A percentile compares a stretch with the other conserved stretches of the same genome.
These are phyloP conservation scores for Amiota communis DNA, from an alignment of 2,888 invertebrate genomes.

Conservation along the genomic window DNA sequence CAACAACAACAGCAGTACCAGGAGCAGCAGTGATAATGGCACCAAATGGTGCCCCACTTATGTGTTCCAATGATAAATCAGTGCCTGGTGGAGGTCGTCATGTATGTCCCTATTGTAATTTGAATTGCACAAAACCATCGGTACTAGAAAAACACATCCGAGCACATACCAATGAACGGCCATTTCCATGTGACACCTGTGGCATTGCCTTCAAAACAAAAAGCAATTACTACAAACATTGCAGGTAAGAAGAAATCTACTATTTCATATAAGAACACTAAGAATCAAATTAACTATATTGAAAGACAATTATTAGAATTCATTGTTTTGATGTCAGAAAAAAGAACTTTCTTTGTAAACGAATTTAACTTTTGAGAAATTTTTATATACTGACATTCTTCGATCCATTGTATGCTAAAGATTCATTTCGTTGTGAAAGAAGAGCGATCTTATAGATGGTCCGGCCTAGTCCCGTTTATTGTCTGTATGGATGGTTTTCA, in stretches of 20 bases:
- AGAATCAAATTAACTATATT: no score
- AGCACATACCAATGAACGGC: constrained; percentile 93
- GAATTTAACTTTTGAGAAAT: no score
- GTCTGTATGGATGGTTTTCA: no score
- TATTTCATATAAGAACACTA: no score
- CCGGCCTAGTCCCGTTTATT: no score
- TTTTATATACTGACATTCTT: no score
- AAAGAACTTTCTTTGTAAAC: no score
- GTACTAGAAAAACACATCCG: constrained; percentile 95
- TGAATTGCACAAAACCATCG: constrained; percentile 93
- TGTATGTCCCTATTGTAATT: constrained; percentile 89
- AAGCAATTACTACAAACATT: constrained; percentile 93
- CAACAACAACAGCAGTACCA: constrained; percentile 48
- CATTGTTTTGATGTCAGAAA: background rate
- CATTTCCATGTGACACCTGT: constrained; percentile 91
- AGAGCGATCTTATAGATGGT: no score
- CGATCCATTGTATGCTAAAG: no score
- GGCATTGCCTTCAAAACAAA: constrained; percentile 95
- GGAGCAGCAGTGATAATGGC: constrained; percentile 34
- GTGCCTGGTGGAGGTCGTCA: constrained; percentile 77
- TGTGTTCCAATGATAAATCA: background rate
- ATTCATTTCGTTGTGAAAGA: no score
- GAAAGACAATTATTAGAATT: background rate
- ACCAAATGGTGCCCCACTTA: constrained; percentile 30
- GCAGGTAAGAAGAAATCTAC: constrained; percentile 73